Conservation (phyloP, 2,888 invertebrate genomes). For the Scaptomyza cyrtandrae region DNA sequence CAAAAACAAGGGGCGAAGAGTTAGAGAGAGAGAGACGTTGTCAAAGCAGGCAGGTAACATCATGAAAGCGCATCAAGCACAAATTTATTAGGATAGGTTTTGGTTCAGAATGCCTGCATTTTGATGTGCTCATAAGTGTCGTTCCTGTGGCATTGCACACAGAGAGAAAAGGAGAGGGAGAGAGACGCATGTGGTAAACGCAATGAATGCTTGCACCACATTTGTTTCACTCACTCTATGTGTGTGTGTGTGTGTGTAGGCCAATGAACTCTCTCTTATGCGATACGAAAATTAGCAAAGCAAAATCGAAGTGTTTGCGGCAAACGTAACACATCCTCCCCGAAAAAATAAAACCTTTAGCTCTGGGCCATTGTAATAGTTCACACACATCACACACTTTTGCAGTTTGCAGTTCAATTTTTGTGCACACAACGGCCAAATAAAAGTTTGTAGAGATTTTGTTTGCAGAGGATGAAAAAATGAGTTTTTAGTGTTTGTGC, state of each 20-base stretch:
- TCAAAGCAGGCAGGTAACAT: conserved; percentile 66
- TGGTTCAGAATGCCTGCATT: conserved; percentile 70
- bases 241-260: conserved; percentile 39
- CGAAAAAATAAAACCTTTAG: conserved; percentile 18
- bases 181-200: conserved; percentile 15
- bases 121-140: conserved; percentile 66
- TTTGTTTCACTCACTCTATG: background rate
- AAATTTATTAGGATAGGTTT: conserved; percentile 81
- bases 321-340: conserved; percentile 1
- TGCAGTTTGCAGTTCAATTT: conserved; percentile 54
- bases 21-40: conserved; percentile 6
- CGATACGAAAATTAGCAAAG: conserved; percentile 18
- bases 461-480: too few relatives aligned
- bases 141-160: conserved; percentile 7
- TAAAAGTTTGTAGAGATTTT: conserved; percentile 34
- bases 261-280: conserved; percentile 59
- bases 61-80: conserved; percentile 77
- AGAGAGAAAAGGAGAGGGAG: background rate
- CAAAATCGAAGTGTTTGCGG: conserved; percentile 17
- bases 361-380: conserved; percentile 3
- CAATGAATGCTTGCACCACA: conserved; percentile 22
- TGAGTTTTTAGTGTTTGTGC: too few relatives aligned
- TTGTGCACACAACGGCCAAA: conserved; percentile 43
- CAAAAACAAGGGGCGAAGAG: conserved; percentile 9
- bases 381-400: background rate